These are phyloP conservation scores for Hippocampus mohnikei DNA, from an alignment of 2,113 vertebrate genomes.

Conservation along the genomic window DNA sequence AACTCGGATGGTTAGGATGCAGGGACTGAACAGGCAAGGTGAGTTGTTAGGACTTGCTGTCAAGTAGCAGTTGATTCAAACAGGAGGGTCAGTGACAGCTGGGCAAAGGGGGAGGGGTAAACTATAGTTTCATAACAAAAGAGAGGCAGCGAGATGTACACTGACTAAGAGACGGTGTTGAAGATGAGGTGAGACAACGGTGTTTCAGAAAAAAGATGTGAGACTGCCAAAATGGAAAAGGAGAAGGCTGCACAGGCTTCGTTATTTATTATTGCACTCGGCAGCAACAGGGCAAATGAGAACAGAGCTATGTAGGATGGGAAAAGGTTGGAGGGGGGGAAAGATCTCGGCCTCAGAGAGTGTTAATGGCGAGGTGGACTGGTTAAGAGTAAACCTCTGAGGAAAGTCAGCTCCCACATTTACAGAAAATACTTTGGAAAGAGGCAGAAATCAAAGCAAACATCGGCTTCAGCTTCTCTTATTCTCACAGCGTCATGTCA, in stretches of 20 bases:
- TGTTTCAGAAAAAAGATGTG: slow-evolving; percentile 57
- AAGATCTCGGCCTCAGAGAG: slow-evolving; percentile 57
- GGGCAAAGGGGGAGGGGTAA: slow-evolving; percentile 25
- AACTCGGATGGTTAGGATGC: slow-evolving; percentile 24
- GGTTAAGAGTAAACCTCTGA: slow-evolving; percentile 48
- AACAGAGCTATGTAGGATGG: slow-evolving; percentile 50
- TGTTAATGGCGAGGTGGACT: slow-evolving; percentile 56
- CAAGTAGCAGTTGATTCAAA: slow-evolving; percentile 74
- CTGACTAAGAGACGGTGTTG: slow-evolving; percentile 60
- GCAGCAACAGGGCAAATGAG: slow-evolving; percentile 58
- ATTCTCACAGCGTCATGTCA: slow-evolving; percentile 35
- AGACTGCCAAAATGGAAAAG: slow-evolving; percentile 53
- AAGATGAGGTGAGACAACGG: slow-evolving; percentile 62
- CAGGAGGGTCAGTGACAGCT: slow-evolving; percentile 59
- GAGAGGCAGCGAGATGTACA: slow-evolving; percentile 50
- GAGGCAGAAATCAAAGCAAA: slow-evolving; percentile 45
- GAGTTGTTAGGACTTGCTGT: slow-evolving; percentile 77
- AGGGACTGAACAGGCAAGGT: slow-evolving; percentile 45
- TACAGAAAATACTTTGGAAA: slow-evolving; percentile 45
- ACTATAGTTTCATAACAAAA: slow-evolving; percentile 69
- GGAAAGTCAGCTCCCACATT: slow-evolving; percentile 48
- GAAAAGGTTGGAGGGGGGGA: slow-evolving; percentile 57
- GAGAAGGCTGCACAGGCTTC: slow-evolving; percentile 43
- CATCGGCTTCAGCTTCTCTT: slow-evolving; percentile 14
- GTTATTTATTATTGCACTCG: slow-evolving; percentile 68